phyloP scores from a whole-genome alignment of 2,888 invertebrate genomes.

The Amblyjoppa fuscipennis region DNA sequence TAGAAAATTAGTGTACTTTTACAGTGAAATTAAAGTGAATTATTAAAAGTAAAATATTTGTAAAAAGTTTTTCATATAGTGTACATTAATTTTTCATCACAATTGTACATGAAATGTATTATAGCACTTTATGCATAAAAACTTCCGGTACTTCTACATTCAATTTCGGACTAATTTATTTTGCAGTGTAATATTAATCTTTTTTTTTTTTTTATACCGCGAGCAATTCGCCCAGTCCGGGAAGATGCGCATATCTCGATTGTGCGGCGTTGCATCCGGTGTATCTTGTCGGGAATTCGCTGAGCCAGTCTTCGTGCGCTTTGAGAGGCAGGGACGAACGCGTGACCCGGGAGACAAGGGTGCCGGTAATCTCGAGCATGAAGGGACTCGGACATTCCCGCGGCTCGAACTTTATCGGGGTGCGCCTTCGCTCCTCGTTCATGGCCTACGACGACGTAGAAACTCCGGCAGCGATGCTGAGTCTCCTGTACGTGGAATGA shows the following conservation, averaged over 20 bases:
- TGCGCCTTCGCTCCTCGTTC: not conserved
- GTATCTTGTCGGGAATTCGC: not conserved
- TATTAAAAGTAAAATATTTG: no score
- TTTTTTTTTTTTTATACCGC: not conserved
- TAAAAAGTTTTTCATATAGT: no score
- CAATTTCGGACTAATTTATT: not conserved
- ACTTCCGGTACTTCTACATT: no score
- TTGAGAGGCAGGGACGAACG: not conserved
- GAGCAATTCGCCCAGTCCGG: not conserved
- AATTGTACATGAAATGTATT: no score
- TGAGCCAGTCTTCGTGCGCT: not conserved
- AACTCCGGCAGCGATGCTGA: not conserved
- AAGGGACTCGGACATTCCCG: constrained; percentile 23
- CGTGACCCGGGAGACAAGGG: not conserved
- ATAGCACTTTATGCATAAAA: no score
- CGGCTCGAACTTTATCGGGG: constrained; percentile 33
- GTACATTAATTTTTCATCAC: no score
- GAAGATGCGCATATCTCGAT: not conserved
- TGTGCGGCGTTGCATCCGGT: not conserved
- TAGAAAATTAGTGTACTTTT: no score
- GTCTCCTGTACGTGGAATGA: not conserved
- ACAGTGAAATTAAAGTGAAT: no score
- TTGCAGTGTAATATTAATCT: not conserved
- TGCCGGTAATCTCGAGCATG: not conserved
- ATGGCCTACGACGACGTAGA: not conserved